These are phyloP conservation scores for Microplitis deprimator DNA, from an alignment of 2,888 invertebrate species.

Conservation along the genomic window DNA sequence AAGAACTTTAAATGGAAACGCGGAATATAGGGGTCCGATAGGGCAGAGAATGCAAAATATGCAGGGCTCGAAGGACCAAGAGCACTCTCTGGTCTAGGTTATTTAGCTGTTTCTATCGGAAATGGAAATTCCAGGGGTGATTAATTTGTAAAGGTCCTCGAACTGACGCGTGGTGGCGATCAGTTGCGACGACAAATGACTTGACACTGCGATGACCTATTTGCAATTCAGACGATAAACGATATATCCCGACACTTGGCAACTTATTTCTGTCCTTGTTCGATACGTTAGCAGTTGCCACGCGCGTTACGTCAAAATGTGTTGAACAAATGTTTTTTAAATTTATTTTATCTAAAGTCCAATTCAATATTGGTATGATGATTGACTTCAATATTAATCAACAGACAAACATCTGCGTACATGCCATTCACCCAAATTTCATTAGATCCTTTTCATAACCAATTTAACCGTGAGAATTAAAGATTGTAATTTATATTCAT, in stretches of 20 bases:
- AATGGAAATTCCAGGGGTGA: not conserved
- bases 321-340: not conserved
- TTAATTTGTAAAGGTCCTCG: constrained; percentile 48
- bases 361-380: constrained; percentile 39
- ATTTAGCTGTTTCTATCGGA: not conserved
- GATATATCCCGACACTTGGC: constrained; percentile 43
- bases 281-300: not conserved
- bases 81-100: not conserved
- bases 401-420: constrained; percentile 39
- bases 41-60: no score
- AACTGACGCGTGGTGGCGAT: constrained; percentile 41
- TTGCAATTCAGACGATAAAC: constrained; percentile 38
- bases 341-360: constrained; percentile 24
- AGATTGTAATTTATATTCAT: constrained; percentile 9
- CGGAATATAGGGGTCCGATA: no score
- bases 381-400: constrained; percentile 44
- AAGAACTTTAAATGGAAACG: no score
- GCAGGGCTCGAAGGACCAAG: no score
- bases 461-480: constrained; percentile 35
- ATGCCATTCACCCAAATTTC: constrained; percentile 37
- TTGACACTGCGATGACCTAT: constrained; percentile 44
- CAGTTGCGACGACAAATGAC: constrained; percentile 41
- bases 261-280: constrained; percentile 12
- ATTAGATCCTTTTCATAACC: constrained; percentile 38
- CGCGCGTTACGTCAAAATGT: constrained; percentile 19